Conservation (phyloP, 2,888 invertebrate genomes). For the Polyommatus icarus region DNA sequence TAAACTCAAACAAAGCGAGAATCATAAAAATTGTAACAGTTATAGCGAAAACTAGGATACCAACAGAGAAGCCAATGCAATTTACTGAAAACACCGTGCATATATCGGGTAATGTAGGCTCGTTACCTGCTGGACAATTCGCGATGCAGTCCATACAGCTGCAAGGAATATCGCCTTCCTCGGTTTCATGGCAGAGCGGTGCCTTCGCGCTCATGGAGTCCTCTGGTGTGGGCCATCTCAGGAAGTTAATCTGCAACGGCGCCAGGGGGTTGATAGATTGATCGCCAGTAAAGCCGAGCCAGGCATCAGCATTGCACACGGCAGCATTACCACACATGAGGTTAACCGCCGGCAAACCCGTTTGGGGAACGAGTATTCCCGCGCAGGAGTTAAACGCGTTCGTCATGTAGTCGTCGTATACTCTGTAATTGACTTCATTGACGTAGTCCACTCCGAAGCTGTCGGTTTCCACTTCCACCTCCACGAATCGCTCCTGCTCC, state of each 20-base stretch:
- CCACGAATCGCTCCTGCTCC: conserved; percentile 80
- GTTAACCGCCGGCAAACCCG: conserved; percentile 87
- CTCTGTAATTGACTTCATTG: conserved; percentile 66
- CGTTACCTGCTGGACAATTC: conserved; percentile 79
- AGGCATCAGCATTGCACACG: conserved; percentile 82
- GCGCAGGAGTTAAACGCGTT: conserved; percentile 89
- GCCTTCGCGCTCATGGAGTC: conserved; percentile 69
- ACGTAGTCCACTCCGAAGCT: conserved; percentile 60
- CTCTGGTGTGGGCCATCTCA: conserved; percentile 58
- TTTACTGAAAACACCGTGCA: conserved; percentile 82
- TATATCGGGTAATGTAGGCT: conserved; percentile 63
- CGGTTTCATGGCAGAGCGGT: conserved; percentile 81
- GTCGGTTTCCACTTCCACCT: conserved; percentile 47
- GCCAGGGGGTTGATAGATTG: conserved; percentile 71
- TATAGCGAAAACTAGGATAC: conserved; percentile 77
- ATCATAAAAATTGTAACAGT: conserved; percentile 57
- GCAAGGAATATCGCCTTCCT: conserved; percentile 81
- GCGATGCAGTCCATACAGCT: conserved; percentile 88
- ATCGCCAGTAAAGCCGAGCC: conserved; percentile 84
- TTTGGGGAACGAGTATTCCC: conserved; percentile 87
- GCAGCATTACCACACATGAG: conserved; percentile 88
- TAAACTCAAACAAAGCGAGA: conserved; percentile 50
- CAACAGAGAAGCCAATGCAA: conserved; percentile 82
- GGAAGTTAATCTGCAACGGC: conserved; percentile 84
- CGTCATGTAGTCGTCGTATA: conserved; percentile 82